These are phyloP conservation scores for Drosophila sulfurigaster DNA, from an alignment of 1,140 invertebrate genomes.

Conservation along the genomic window DNA sequence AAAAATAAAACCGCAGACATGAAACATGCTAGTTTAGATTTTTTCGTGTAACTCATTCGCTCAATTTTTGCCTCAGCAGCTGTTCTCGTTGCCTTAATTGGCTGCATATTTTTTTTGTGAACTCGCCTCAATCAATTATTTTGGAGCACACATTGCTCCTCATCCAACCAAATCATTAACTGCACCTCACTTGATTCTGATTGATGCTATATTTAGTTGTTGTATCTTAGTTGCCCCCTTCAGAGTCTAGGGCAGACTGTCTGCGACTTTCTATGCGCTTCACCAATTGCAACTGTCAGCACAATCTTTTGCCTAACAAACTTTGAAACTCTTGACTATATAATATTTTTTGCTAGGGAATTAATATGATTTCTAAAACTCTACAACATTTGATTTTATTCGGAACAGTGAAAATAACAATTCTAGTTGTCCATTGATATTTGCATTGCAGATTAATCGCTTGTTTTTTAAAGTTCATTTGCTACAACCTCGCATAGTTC, in stretches of 20 bases:
- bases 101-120: slow-evolving; percentile 27
- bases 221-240: not conserved
- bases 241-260: not conserved
- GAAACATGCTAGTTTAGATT: slow-evolving; percentile 21
- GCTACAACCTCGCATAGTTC: too few species aligned
- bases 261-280: not conserved
- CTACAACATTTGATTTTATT: too few species aligned
- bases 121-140: slow-evolving; percentile 20
- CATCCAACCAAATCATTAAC: not conserved
- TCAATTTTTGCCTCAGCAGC: slow-evolving; percentile 7
- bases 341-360: too few species aligned
- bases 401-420: too few species aligned
- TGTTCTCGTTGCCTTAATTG: slow-evolving; percentile 37
- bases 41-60: not conserved
- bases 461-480: too few species aligned
- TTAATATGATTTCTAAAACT: too few species aligned
- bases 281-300: not conserved
- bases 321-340: not conserved
- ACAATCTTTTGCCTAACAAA: not conserved
- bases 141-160: too few species aligned
- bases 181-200: not conserved
- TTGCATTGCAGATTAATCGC: too few species aligned
- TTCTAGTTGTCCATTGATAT: too few species aligned
- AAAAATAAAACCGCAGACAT: not conserved
- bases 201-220: not conserved